Conservation (phyloP, 64 coral and sea anemone species). For the Porites australiensis region DNA sequence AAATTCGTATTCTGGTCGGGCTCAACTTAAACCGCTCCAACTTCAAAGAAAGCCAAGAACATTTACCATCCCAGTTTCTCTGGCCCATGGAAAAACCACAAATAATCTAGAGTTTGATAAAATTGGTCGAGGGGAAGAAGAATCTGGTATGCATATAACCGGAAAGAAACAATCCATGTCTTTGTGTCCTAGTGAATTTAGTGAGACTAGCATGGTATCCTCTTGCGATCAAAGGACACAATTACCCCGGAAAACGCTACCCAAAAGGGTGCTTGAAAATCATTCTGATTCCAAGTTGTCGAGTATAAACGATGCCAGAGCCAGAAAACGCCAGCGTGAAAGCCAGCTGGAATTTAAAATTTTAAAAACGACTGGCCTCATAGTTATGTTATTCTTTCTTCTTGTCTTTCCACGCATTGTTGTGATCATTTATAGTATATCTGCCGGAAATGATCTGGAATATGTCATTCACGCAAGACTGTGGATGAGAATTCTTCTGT, state of each 20-base stretch:
- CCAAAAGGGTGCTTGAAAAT: neutral
- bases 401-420: slow-evolving; percentile 71
- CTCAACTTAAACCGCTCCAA: no score
- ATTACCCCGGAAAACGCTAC: neutral
- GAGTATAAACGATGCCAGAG: neutral
- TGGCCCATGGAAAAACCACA: no score
- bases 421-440: slow-evolving; percentile 52
- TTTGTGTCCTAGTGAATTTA: neutral
- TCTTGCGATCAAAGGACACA: neutral
- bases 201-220: neutral
- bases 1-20: no score
- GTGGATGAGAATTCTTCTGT: slow-evolving; percentile 61
- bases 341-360: slow-evolving; percentile 32
- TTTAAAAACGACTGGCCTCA: slow-evolving; percentile 49
- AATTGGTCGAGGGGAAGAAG: no score
- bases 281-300: neutral
- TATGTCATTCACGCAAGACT: neutral
- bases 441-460: neutral
- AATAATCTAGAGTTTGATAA: no score
- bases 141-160: no score
- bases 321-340: neutral
- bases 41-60: no score
- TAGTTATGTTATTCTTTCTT: slow-evolving; percentile 46
- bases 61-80: no score
- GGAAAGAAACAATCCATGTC: neutral